Conservation (phyloP, 1,140 invertebrate genomes). For the Xylocopa sonorina region DNA sequence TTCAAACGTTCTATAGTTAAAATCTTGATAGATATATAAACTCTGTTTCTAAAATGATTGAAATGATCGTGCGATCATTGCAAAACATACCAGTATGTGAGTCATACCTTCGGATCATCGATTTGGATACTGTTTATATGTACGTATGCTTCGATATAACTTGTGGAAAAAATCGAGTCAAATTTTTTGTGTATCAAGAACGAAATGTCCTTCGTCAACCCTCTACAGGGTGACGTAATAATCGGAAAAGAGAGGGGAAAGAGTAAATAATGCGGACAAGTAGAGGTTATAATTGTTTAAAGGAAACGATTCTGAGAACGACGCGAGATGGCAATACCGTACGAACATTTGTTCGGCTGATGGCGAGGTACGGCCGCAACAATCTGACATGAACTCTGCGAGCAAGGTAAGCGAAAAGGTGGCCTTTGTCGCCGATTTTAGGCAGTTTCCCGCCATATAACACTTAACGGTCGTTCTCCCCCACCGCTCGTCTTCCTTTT, state of each 20-base stretch:
- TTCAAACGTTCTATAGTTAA: no score
- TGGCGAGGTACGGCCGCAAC: slow-evolving; percentile 46
- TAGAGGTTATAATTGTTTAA: slow-evolving; percentile 32
- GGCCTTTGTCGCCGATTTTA: slow-evolving; percentile 36
- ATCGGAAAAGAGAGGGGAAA: neutral
- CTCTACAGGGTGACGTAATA: no score
- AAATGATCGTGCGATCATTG: neutral
- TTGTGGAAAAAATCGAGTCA: neutral
- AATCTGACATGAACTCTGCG: slow-evolving; percentile 82
- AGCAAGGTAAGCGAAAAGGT: slow-evolving; percentile 81
- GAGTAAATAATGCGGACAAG: no score
- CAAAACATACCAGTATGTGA: neutral
- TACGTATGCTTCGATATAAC: no score
- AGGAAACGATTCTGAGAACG: slow-evolving; percentile 33
- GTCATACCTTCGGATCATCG: neutral
- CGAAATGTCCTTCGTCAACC: neutral
- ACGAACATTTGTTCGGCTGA: slow-evolving; percentile 26
- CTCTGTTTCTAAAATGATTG: neutral
- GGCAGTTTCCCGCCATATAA: slow-evolving; percentile 46
- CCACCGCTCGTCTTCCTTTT: slow-evolving; percentile 51
- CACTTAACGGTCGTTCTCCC: slow-evolving; percentile 46
- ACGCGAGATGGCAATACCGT: slow-evolving; percentile 64
- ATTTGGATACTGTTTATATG: neutral
- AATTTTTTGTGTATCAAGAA: neutral
- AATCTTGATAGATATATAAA: no score